Percentiles rank a stretch among this genome's conserved stretches.
Conservation (phyloP, 2,888 invertebrate species). For the Phaedon cochleariae region DNA sequence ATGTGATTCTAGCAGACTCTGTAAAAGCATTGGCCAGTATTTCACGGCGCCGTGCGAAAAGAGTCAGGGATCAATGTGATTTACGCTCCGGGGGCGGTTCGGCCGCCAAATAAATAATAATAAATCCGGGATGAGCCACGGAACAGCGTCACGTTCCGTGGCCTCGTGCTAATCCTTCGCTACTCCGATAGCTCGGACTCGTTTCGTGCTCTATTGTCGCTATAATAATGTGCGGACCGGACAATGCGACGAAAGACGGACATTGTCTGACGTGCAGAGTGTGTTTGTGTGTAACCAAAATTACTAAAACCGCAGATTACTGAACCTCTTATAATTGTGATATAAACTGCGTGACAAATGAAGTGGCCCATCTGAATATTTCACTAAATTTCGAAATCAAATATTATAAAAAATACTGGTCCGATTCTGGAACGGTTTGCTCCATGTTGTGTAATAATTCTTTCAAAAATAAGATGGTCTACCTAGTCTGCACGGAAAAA, state of each 20-base stretch:
- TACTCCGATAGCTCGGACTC: slow-evolving; percentile 7
- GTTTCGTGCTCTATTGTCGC: neutral
- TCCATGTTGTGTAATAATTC: too few species aligned
- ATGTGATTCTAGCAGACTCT: too few species aligned
- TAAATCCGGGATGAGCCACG: slow-evolving; percentile 50
- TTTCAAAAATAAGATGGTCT: too few species aligned
- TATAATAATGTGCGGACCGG: neutral
- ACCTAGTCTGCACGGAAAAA: too few species aligned
- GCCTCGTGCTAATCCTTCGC: slow-evolving; percentile 11
- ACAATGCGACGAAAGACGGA: neutral
- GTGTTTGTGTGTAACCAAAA: neutral
- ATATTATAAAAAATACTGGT: too few species aligned
- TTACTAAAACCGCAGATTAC: neutral
- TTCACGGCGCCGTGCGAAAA: neutral
- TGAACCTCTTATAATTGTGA: too few species aligned
- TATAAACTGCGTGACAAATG: too few species aligned
- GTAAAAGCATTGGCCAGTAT: too few species aligned
- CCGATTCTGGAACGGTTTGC: too few species aligned
- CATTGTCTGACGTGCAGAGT: neutral
- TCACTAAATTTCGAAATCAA: too few species aligned
- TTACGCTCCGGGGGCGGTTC: slow-evolving; percentile 38
- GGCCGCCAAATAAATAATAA: slow-evolving; percentile 51
- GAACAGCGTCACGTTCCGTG: slow-evolving; percentile 45
- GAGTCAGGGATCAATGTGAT: slow-evolving; percentile 46
- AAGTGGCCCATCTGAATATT: too few species aligned